Percentiles rank a stretch among this genome's conserved stretches.
Evolutionary conservation across 2,797 vertebrate genomes (phyloP).

Genomic region (Neoniphon sammara): DNA sequence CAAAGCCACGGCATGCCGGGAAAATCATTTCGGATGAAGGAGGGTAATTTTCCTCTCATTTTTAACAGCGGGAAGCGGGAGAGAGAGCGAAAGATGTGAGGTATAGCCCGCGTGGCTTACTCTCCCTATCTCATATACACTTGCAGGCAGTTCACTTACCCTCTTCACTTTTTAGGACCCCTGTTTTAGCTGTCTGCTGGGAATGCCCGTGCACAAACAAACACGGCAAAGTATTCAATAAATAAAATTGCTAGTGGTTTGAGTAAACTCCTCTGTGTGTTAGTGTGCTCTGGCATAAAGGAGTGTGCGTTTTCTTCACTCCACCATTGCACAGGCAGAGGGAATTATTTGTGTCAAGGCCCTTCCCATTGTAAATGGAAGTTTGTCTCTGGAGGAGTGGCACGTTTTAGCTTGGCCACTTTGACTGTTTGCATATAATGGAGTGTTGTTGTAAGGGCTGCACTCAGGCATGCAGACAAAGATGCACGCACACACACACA

Average conservation of each 20-base stretch:
- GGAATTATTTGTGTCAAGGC: slow-evolving; percentile 5
- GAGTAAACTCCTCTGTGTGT: slow-evolving; percentile 24
- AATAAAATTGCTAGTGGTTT: slow-evolving; percentile 37
- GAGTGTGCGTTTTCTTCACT: not conserved
- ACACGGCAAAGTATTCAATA: slow-evolving; percentile 37
- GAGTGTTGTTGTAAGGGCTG: not conserved
- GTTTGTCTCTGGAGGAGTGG: slow-evolving; percentile 24
- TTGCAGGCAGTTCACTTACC: slow-evolving; percentile 8
- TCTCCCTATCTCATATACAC: not conserved
- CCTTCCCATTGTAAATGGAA: slow-evolving; percentile 34
- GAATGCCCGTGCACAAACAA: slow-evolving; percentile 28
- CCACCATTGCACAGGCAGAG: not conserved
- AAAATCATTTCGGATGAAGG: slow-evolving; percentile 6
- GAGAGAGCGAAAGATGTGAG: slow-evolving; percentile 2
- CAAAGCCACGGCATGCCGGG: not conserved
- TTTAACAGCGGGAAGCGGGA: not conserved
- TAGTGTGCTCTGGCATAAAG: slow-evolving; percentile 15
- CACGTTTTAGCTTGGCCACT: slow-evolving; percentile 19
- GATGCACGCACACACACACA: slow-evolving; percentile 8
- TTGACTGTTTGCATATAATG: slow-evolving; percentile 34
- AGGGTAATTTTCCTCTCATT: slow-evolving; percentile 14
- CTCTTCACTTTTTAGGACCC: slow-evolving; percentile 1
- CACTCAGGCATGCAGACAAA: slow-evolving; percentile 9
- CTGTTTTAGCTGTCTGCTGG: not conserved
- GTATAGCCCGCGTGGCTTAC: not conserved